Evolutionary conservation across 2,888 invertebrate genomes (phyloP).

Genomic region (Graphium colonna): DNA sequence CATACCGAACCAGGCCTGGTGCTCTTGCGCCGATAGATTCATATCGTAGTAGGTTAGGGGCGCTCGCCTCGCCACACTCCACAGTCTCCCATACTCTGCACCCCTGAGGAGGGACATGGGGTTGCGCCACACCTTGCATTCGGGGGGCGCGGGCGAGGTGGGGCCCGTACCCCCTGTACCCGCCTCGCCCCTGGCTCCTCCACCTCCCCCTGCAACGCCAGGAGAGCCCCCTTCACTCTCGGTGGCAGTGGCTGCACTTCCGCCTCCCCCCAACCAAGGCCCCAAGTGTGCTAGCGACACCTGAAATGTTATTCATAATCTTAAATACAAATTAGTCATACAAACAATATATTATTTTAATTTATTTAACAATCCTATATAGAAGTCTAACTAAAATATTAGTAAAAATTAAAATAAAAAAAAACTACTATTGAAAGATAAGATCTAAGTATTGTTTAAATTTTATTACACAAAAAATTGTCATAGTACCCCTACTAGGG

Average conservation of each 20-base stretch:
- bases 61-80: constrained; percentile 93
- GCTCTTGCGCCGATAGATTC: constrained; percentile 99
- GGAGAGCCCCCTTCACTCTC: too few species aligned
- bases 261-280: constrained; percentile 93
- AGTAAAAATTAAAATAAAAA: too few species aligned
- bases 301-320: constrained; percentile 17
- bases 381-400: too few species aligned
- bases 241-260: constrained; percentile 89
- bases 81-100: constrained; percentile 97
- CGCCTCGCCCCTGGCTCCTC: constrained; percentile 93
- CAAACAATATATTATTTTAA: too few species aligned
- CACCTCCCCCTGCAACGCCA: constrained; percentile 88
- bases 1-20: too few species aligned
- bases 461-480: too few species aligned
- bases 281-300: constrained; percentile 96
- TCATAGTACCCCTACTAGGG: too few species aligned
- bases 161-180: constrained; percentile 90
- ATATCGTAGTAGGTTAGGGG: constrained; percentile 99
- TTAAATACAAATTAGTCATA: background rate
- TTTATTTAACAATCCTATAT: too few species aligned
- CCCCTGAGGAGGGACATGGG: constrained; percentile 97
- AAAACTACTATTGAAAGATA: too few species aligned
- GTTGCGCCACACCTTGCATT: constrained; percentile 95
- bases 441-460: too few species aligned
- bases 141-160: constrained; percentile 84